Evolutionary conservation across 2,113 vertebrate genomes (phyloP).

Genomic region (Caretta caretta): DNA sequence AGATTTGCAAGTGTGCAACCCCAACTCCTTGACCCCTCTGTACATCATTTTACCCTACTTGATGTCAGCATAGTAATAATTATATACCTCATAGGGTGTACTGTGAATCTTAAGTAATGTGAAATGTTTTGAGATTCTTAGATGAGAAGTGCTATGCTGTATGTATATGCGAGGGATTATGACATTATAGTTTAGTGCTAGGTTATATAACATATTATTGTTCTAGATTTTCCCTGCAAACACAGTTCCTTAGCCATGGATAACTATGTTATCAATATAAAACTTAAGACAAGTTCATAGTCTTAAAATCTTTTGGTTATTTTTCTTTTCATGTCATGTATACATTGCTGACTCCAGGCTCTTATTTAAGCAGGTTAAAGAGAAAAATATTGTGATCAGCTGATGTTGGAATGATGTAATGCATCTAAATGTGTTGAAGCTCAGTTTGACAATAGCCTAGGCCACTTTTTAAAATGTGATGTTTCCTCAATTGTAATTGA

Average conservation of each 20-base stretch:
- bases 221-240: not conserved
- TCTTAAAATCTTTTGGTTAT: not conserved
- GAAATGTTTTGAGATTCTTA: not conserved
- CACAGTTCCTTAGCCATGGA: not conserved
- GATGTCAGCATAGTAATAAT: not conserved
- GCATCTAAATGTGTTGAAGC: not conserved
- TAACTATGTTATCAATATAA: not conserved
- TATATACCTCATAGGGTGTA: not conserved
- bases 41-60: not conserved
- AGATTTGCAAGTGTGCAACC: not conserved
- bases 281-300: not conserved
- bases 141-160: not conserved
- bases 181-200: not conserved
- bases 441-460: not conserved
- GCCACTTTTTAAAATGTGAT: not conserved
- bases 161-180: not conserved
- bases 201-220: accelerated
- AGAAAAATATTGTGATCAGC: not conserved
- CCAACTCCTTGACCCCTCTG: not conserved
- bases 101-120: not conserved
- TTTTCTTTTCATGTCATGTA: not conserved
- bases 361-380: not conserved
- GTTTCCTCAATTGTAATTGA: not conserved
- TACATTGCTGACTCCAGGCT: not conserved
- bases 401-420: not conserved